phyloP scores from a whole-genome alignment of 1,140 invertebrate genomes.

The Drosophila santomea region DNA sequence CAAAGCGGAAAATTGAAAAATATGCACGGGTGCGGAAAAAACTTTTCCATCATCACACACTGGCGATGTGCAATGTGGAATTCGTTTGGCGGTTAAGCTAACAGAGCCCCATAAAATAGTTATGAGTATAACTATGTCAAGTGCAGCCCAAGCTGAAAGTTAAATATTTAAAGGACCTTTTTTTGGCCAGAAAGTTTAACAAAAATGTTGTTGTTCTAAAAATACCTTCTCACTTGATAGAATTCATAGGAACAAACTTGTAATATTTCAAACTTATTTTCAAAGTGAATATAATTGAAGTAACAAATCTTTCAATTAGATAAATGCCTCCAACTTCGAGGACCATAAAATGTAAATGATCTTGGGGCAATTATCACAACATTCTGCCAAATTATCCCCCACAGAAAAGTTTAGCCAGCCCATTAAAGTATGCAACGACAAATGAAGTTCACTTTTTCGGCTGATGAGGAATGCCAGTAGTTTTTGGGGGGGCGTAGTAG shows the following conservation, averaged over 20 bases:
- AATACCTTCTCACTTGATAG: neutral
- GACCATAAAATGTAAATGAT: neutral
- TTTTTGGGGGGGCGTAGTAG: slow-evolving; percentile 2
- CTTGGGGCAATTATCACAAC: neutral
- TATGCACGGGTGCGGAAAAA: slow-evolving; percentile 63
- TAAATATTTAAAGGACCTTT: slow-evolving; percentile 51
- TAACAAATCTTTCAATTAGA: neutral
- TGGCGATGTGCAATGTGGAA: slow-evolving; percentile 45
- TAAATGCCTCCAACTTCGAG: neutral
- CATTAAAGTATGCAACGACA: slow-evolving; percentile 50
- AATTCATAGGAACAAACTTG: too few relatives aligned
- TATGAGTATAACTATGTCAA: slow-evolving; percentile 61
- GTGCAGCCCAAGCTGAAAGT: slow-evolving; percentile 43
- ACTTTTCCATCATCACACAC: slow-evolving; percentile 65
- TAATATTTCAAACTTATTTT: too few relatives aligned
- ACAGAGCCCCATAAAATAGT: slow-evolving; percentile 32
- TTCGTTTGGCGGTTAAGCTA: slow-evolving; percentile 52
- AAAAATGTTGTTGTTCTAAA: neutral
- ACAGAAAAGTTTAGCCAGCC: slow-evolving; percentile 21
- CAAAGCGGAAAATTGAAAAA: slow-evolving; percentile 66
- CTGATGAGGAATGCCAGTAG: neutral
- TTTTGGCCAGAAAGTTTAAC: neutral
- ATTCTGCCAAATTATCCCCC: neutral
- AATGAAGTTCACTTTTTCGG: slow-evolving; percentile 66
- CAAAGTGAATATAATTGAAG: too few relatives aligned